Evolutionary conservation across 30 jellyfish, hydroid and myxozoan species (phyloP).

Genomic region (Clytia hemisphaerica): DNA sequence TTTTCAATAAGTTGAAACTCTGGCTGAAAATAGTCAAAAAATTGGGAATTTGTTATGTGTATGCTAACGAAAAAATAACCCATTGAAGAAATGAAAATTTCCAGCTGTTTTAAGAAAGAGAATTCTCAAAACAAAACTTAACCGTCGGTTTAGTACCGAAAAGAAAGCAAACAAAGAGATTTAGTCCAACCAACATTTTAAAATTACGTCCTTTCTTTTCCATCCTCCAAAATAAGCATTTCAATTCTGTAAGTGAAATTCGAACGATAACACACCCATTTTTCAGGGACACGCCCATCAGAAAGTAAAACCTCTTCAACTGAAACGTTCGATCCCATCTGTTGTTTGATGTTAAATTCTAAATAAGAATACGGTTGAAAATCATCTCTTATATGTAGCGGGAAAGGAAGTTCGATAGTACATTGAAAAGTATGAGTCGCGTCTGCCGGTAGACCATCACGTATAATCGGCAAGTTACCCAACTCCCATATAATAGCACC

Average conservation of each 20-base stretch:
- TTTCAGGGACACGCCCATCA: conserved; percentile 59
- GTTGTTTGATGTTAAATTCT: conserved; percentile 56
- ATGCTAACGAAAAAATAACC: too few species aligned
- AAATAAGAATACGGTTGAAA: conserved; percentile 60
- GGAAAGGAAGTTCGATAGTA: conserved; percentile 60
- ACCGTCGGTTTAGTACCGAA: too few species aligned
- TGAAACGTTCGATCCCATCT: conserved; percentile 58
- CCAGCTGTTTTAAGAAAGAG: too few species aligned
- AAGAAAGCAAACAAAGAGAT: too few species aligned
- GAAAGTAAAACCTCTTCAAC: conserved; percentile 60
- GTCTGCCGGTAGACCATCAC: conserved; percentile 55
- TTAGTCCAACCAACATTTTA: too few species aligned
- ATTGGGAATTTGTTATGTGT: too few species aligned
- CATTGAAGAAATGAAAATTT: too few species aligned
- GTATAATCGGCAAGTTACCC: conserved; percentile 60
- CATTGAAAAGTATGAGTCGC: conserved; percentile 66
- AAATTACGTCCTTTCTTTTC: conserved; percentile 32
- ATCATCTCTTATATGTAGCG: conserved; percentile 44
- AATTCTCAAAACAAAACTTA: too few species aligned
- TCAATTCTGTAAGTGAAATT: conserved; percentile 42
- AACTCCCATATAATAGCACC: conserved; percentile 73
- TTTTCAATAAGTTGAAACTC: too few species aligned
- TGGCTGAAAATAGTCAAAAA: too few species aligned
- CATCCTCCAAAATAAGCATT: conserved; percentile 35
- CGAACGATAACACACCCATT: conserved; percentile 85